Evolutionary conservation across 2,113 vertebrate genomes (phyloP).

Genomic region (Oryzias javanicus): DNA sequence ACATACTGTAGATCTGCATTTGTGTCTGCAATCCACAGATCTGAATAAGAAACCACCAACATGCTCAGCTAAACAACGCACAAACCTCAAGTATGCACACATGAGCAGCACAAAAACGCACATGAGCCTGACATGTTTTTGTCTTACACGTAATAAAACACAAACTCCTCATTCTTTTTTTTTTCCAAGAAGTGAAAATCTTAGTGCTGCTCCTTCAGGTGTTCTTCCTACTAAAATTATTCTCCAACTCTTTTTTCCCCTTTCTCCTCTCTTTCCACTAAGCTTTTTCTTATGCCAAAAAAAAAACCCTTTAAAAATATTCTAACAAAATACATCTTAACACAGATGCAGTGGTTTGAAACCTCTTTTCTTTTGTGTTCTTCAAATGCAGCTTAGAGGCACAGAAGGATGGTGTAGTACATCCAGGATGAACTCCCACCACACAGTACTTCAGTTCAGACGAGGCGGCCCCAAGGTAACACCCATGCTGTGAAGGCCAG

Average conservation of each 20-base stretch:
- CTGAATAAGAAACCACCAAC: constrained; percentile 62
- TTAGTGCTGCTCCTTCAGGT: too few species aligned
- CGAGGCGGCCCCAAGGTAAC: constrained; percentile 4
- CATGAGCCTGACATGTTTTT: too few species aligned
- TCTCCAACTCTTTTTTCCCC: too few species aligned
- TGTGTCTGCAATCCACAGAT: constrained; percentile 51
- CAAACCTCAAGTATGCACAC: neutral
- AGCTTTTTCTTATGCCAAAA: constrained; percentile 27
- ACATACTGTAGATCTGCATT: constrained; percentile 18
- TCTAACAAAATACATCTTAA: constrained; percentile 16
- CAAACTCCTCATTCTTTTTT: too few species aligned
- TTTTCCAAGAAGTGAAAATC: too few species aligned
- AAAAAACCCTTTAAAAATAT: too few species aligned
- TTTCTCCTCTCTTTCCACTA: neutral
- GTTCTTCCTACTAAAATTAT: too few species aligned
- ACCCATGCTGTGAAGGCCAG: constrained; percentile 9
- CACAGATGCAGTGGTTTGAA: constrained; percentile 15
- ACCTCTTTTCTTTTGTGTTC: neutral
- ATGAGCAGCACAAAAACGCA: neutral
- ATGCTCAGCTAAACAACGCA: constrained; percentile 8
- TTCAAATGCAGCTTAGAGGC: constrained; percentile 8
- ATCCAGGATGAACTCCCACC: neutral
- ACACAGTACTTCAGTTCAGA: neutral
- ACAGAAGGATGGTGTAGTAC: constrained; percentile 6
- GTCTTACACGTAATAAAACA: too few species aligned